Base-by-base conservation (phyloP, 2,113 vertebrate species). In the Myxocyprinus asiaticus region DNA sequence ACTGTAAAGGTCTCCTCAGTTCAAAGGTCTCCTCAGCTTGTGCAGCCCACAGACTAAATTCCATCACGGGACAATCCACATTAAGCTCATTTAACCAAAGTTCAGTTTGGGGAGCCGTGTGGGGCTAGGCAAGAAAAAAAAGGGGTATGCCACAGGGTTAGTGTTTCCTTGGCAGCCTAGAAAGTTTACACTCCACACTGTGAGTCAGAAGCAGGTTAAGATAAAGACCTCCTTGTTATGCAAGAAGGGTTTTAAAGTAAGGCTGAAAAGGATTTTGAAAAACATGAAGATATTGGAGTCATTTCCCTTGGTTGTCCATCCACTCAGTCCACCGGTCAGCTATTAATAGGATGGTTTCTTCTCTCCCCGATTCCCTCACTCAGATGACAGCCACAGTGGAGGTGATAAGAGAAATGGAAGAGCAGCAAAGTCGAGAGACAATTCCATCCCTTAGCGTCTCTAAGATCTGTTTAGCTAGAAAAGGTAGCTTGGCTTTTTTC, bases 21-120 rank as follows among this genome's bases (percentile, higher is more conserved):
- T 72, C 9, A 83, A 86, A 86, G 67, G 80, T 77, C 86, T 88
- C 84, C 79, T 76, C 55, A 45, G 80, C 78, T 88, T 84, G 66
- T 64, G 53, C 55, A 14, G 62, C 70, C 81, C 73, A 80, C 76
- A 61, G 80, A 63, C 82, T 64, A 82, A 87, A 88, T 91, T 91
- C 91, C 91, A 92, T 91, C 56, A 66, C 76, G 70, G 81, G 73
- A 50, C 85, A 85, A 77, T 78, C 85, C 88, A 68, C 85, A 45
- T 69, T 81, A 77, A 88, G 87, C 86, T 81, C 81, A 78, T 79
- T 65, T 10, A 83, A 83, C 85, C 79, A 67, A 74, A 68, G 68
- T 83, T 83, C 81, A 65, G 65, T 70, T 63, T 58, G 83, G 68
- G 55, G 67, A 68, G 9, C 2, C 51, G 67, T 12, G 17, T 10